A percentile compares a stretch with the other conserved stretches of the same genome.
phyloP scores from a whole-genome alignment of 2,888 invertebrate species.

The Labia minor region DNA sequence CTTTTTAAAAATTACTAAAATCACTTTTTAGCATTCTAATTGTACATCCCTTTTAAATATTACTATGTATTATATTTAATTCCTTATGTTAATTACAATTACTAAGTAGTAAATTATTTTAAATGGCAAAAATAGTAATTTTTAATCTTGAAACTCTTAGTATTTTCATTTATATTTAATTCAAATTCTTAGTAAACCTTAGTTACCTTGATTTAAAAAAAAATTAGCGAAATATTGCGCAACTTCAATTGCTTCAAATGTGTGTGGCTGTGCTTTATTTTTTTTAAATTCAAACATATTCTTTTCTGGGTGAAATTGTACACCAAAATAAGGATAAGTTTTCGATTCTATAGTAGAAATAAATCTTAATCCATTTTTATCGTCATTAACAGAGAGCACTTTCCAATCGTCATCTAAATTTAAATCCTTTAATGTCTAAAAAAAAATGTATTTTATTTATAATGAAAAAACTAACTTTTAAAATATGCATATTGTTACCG shows the following conservation, averaged over 20 bases:
- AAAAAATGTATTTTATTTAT: slow-evolving; percentile 28
- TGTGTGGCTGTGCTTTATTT: slow-evolving; percentile 53
- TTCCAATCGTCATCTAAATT: slow-evolving; percentile 53
- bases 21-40: no score
- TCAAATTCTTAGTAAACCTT: slow-evolving; percentile 41
- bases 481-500: slow-evolving; percentile 37
- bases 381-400: slow-evolving; percentile 58
- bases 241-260: slow-evolving; percentile 46
- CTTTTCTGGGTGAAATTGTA: slow-evolving; percentile 89
- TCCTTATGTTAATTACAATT: no score
- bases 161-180: slow-evolving; percentile 44
- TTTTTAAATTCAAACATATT: slow-evolving; percentile 63
- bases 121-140: no score
- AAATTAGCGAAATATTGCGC: slow-evolving; percentile 71
- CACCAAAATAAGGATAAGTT: slow-evolving; percentile 66
- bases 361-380: slow-evolving; percentile 52
- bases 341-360: slow-evolving; percentile 66
- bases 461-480: not conserved
- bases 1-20: no score
- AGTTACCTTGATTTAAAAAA: slow-evolving; percentile 58
- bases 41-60: no score
- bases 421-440: slow-evolving; percentile 43
- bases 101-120: no score
- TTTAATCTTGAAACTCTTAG: no score
- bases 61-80: no score